Percentiles rank a stretch among this genome's conserved stretches.
Conservation (phyloP, 2,888 invertebrate species). For the Tetramorium bicarinatum region DNA sequence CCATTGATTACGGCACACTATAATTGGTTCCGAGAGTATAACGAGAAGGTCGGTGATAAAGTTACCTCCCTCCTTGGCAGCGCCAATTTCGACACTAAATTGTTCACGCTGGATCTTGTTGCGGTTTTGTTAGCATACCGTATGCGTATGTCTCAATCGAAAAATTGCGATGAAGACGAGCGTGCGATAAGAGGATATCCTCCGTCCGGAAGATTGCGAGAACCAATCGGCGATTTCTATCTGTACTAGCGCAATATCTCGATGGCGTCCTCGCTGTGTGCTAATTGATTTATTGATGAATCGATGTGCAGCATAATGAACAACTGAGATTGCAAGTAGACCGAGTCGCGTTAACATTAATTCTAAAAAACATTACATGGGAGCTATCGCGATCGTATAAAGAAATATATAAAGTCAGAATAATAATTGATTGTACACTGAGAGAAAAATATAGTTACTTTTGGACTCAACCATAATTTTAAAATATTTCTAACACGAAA, state of each 20-base stretch:
- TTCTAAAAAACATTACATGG: background rate
- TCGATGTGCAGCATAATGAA: slow-evolving; percentile 14
- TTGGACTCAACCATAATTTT: too few relatives aligned
- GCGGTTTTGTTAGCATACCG: slow-evolving; percentile 32
- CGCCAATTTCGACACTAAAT: slow-evolving; percentile 39
- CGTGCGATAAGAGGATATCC: background rate
- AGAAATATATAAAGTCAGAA: background rate
- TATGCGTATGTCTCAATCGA: slow-evolving; percentile 35
- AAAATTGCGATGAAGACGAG: slow-evolving; percentile 8
- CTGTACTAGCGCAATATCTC: background rate
- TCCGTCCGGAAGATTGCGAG: background rate
- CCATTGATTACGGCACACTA: slow-evolving; percentile 40
- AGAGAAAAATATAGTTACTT: too few relatives aligned
- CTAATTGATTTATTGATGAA: slow-evolving; percentile 14
- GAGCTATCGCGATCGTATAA: background rate
- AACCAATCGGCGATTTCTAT: slow-evolving; percentile 10
- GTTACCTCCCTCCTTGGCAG: slow-evolving; percentile 40
- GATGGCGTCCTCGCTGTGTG: background rate
- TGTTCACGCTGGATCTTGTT: slow-evolving; percentile 2
- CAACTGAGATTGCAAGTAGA: slow-evolving; percentile 11
- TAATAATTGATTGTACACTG: background rate
- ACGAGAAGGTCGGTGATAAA: slow-evolving; percentile 46
- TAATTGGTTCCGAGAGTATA: slow-evolving; percentile 48
- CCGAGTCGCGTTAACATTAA: background rate
- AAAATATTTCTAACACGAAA: too few relatives aligned